Conservation (phyloP, 2,113 vertebrate species). For the Amphilophus citrinellus region DNA sequence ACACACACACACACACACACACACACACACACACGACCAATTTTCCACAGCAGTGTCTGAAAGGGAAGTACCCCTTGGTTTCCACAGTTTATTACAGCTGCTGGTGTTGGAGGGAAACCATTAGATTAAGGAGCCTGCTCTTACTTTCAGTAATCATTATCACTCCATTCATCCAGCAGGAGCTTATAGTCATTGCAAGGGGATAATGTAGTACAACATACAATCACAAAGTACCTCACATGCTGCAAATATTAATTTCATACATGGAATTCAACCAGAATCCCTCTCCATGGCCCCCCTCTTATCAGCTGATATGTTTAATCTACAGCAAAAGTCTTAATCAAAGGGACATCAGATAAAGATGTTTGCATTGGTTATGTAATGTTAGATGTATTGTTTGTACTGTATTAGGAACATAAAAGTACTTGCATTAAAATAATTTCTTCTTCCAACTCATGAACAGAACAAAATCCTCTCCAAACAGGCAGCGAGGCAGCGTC, state of each 20-base stretch:
- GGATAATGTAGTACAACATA: background rate
- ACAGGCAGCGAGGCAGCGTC: no score
- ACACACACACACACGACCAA: background rate
- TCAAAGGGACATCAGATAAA: background rate
- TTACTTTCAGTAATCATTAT: background rate
- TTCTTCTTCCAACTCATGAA: background rate
- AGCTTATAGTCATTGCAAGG: background rate
- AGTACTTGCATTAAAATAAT: background rate
- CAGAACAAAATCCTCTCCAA: background rate
- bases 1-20: background rate
- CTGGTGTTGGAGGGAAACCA: slow-evolving; percentile 21
- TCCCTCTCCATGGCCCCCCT: background rate
- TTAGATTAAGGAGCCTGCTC: slow-evolving; percentile 8
- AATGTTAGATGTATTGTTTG: background rate
- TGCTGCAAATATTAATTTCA: background rate
- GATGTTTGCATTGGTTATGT: slow-evolving; percentile 17
- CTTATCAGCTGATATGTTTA: background rate
- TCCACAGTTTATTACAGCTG: slow-evolving; percentile 11
- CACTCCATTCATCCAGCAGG: background rate
- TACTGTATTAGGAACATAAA: background rate
- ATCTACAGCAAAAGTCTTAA: background rate
- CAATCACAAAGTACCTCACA: background rate
- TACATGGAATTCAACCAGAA: background rate
- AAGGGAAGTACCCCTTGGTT: background rate
- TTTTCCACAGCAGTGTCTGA: slow-evolving; percentile 33